Evolutionary conservation across 2,888 invertebrate genomes (phyloP), one percentile per base, ranked within the genome.

Genomic region (Ecdyonurus torrentis): DNA sequence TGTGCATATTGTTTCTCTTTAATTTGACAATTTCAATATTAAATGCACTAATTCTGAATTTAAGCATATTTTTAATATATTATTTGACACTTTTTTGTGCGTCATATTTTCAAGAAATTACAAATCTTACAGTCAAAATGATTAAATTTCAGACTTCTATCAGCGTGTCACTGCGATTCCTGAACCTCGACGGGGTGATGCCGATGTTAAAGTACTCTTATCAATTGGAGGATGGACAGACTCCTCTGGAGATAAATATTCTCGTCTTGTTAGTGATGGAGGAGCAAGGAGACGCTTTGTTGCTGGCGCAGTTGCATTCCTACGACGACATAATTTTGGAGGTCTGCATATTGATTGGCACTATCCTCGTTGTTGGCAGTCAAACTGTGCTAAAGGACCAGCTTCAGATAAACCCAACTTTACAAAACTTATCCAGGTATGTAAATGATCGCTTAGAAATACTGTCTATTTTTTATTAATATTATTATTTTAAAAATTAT

Each of bases 181-280:
- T 63, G 84, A 82, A 59, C 77, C 81, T 0, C 80, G 82, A 67
- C 53, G 71, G 53, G 66, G 69, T 15, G 71, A 71, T 63, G 69
- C 71, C 1, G 67, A 68, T 2, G 62, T 78, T n/a, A 79, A 79
- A 68, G 85, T 90, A 0, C 73, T 92, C 3, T 75, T 96, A 25
- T 91, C 91, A 1, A 74, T 96, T 62, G 96, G 96, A n/a, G 96
- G 96, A 1, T 96, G 95, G 95, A 92, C 91, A 0, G 93, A 95
- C 74, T 94, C 92, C 0, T 82, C 86, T 0, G 91, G 90, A 0
- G 88, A 90, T 70, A 92, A 92, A 72, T 92, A 92, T 71, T 90
- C 91, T 0, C 81, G 85, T 18, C 74, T 94, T 24, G 89, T 90
- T 0, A 82, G 83, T 55, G 83, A 84, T 64, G 79, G 81, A 2